Evolutionary conservation across 1,140 invertebrate species (phyloP).

Genomic region (Xylocopa sonorina): DNA sequence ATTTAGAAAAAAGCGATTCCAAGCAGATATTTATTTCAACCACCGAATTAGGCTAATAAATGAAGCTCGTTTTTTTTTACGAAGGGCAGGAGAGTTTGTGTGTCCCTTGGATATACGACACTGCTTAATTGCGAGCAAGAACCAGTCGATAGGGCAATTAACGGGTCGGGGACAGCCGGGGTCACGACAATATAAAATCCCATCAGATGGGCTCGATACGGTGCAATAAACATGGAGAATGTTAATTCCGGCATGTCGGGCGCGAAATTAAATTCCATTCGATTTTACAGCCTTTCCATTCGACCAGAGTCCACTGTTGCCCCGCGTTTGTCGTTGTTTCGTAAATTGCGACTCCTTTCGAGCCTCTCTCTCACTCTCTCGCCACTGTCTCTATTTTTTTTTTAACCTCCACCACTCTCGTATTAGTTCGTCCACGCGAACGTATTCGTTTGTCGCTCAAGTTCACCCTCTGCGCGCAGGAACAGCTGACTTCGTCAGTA

Average conservation of each 20-base stretch:
- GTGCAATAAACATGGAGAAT: slow-evolving; percentile 68
- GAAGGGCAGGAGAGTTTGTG: neutral
- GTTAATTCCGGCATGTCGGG: slow-evolving; percentile 62
- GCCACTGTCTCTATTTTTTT: no score
- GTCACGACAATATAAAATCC: slow-evolving; percentile 48
- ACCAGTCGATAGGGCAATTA: slow-evolving; percentile 39
- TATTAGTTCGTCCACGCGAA: neutral
- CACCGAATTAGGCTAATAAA: slow-evolving; percentile 10
- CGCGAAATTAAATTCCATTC: slow-evolving; percentile 69
- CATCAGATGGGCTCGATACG: slow-evolving; percentile 48
- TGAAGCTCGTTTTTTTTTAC: neutral
- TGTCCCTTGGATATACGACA: slow-evolving; percentile 33
- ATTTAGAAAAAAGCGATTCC: neutral
- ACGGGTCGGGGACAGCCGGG: slow-evolving; percentile 17
- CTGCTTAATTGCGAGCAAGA: slow-evolving; percentile 45
- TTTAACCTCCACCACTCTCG: no score
- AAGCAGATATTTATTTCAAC: neutral
- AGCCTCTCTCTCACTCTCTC: neutral
- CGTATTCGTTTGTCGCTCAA: slow-evolving; percentile 4
- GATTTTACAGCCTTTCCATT: slow-evolving; percentile 58
- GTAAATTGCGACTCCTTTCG: slow-evolving; percentile 9
- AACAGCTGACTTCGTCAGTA: no score
- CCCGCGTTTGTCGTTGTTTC: slow-evolving; percentile 9
- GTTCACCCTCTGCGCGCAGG: neutral
- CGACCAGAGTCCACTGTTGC: neutral